phyloP scores from a whole-genome alignment of 2,113 vertebrate species.

The Campylomormyrus tamandua region DNA sequence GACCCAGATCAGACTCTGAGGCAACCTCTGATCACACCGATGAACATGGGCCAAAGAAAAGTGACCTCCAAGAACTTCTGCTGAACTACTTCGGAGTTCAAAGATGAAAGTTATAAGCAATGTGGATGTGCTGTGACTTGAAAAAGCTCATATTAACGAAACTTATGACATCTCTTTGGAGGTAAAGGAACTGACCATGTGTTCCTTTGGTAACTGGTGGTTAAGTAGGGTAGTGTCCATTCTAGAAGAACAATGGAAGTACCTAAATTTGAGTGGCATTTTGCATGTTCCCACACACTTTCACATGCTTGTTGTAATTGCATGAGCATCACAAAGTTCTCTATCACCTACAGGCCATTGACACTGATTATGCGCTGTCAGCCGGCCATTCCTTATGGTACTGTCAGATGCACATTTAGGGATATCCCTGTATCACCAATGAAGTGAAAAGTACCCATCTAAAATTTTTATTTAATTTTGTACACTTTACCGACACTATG shows the following conservation, averaged over 20 bases:
- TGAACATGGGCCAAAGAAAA: not conserved
- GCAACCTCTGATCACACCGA: not conserved
- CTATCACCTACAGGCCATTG: not conserved
- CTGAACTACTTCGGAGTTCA: not conserved
- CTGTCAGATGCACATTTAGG: not conserved
- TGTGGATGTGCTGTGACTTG: not conserved
- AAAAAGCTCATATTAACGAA: not conserved
- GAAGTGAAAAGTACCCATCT: not conserved
- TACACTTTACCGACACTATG: not conserved
- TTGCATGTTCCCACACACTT: not conserved
- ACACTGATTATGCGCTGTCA: not conserved
- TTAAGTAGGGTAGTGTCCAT: not conserved
- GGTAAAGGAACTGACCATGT: not conserved
- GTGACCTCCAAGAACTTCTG: constrained; percentile 9
- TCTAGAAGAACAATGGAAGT: not conserved
- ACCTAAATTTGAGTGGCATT: not conserved
- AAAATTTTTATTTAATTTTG: not conserved
- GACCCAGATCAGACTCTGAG: not conserved
- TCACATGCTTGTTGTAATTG: not conserved
- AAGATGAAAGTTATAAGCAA: not conserved
- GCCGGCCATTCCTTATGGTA: not conserved
- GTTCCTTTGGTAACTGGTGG: not conserved
- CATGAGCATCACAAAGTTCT: not conserved
- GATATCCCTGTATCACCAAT: not conserved
- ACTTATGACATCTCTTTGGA: not conserved